Conservation (phyloP, 2,888 invertebrate species). For the Pterostichus madidus region DNA sequence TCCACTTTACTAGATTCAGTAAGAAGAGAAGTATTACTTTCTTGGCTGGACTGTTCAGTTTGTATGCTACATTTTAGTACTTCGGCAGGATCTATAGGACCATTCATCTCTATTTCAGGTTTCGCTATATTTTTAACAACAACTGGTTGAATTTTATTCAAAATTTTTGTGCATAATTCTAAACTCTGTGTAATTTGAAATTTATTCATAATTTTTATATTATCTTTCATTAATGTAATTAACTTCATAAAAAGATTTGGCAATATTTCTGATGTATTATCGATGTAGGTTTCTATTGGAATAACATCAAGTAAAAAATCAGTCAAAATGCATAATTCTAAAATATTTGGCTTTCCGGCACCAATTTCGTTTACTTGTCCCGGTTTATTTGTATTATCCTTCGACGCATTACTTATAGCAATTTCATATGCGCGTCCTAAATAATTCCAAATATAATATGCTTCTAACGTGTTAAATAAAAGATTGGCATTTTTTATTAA, state of each 20-base stretch:
- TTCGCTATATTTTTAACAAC: constrained; percentile 74
- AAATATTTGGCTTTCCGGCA: constrained; percentile 82
- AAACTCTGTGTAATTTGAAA: constrained; percentile 84
- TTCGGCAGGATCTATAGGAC: constrained; percentile 68
- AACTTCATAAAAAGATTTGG: constrained; percentile 87
- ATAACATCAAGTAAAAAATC: constrained; percentile 88
- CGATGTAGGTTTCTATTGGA: constrained; percentile 86
- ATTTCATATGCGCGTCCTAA: constrained; percentile 83
- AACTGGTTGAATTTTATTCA: constrained; percentile 87
- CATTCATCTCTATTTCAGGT: constrained; percentile 69
- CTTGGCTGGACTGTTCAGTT: constrained; percentile 49
- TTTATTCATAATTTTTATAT: constrained; percentile 80
- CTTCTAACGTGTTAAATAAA: constrained; percentile 89
- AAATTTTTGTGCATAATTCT: constrained; percentile 85
- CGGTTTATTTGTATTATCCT: constrained; percentile 69
- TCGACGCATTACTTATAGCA: constrained; percentile 72
- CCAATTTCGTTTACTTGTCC: constrained; percentile 79
- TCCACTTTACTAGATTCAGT: constrained; percentile 34
- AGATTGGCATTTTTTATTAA: constrained; percentile 91
- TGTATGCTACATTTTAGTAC: constrained; percentile 69
- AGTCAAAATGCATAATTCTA: constrained; percentile 86
- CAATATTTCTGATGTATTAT: constrained; percentile 87
- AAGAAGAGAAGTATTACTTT: constrained; percentile 52
- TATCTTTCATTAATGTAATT: constrained; percentile 80
- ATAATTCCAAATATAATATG: constrained; percentile 92